Evolutionary conservation across 53 echinoderm and acorn worm species (phyloP), one percentile per base, ranked within the genome.

Genomic region (Apostichopus leukothele): DNA sequence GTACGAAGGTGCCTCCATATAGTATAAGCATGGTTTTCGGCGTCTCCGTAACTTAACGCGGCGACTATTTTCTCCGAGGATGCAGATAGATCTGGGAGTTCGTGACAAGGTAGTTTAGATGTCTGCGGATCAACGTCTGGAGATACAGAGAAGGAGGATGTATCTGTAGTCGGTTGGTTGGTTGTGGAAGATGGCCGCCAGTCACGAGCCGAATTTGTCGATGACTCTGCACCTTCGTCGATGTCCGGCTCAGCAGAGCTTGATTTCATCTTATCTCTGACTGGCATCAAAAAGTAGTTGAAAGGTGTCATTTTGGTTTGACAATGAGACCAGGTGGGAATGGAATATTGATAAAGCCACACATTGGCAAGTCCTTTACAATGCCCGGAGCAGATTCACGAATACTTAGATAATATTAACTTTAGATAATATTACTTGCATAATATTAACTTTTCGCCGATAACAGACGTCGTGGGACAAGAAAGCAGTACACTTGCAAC

Each of bases 1-100:
- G 95, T 92, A 83, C 92, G 76, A 5, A 96, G 84, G 25, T 96
- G 95, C 50, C 95, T 95, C 25, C 93, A 95, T 67, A 96, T 92
- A 78, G 95, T 96, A 21, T 94, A 90, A 76, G 94, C 92, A 52
- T 96, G 96, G 13, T 88, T 91, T 71, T 96, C 96, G 18, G 95
- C 86, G 77, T 96, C 96, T 10, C 96, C 93, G 74, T 93, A 91
- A 53, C 89, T 88, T 8, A 96, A 89, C 4, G 96, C 92, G 14
- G 92, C 88, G 22, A 96, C 94, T 19, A 96, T 93, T 81, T 92
- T 96, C 88, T 86, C 92, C 71, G 92, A 90, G 22, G 90, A 92
- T 67, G 78, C 93, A 5, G 60, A 75, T 73, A 66, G 13, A 63
- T 20, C 21, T 50, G 67, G 0, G 18, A 66, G 60, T 60, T 83